Evolutionary conservation across 2,797 vertebrate species (phyloP), one percentile per base, ranked within the genome.

Genomic region (Sebastiscus albofasciatus): DNA sequence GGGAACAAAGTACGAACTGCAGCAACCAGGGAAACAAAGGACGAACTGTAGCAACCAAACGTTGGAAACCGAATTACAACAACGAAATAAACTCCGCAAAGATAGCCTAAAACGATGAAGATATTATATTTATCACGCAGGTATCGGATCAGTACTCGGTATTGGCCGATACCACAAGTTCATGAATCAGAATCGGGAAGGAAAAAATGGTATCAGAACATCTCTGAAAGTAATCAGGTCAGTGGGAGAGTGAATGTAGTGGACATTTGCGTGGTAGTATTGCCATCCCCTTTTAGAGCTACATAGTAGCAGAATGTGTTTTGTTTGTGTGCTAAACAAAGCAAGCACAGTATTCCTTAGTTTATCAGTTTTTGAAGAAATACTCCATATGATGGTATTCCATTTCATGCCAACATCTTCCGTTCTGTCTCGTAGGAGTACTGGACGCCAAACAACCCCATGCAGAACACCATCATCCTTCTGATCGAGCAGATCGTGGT

Each of bases 371-470:
- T n/a, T 34, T 6, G 1, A 58, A 24, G 4, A 12, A 69, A 29
- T 29, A 22, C 4, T 67, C 2, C 1, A 18, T 22, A 7, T 65
- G 26, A 71, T 70, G 11, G 7, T 59, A 8, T 58, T 80, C 0
- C 16, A 64, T 58, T 72, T 26, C 8, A 64, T 67, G n/a, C 9
- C 24, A 33, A 68, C 39, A 39, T 77, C 8, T 64, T 72, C 1
- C 82, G 24, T 54, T 85, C 26, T 79, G 68, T 84, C 54, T 29
- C 90, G 0, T 79, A 99, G 98, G 99, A 99, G 87, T 99, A 99
- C 92, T 99, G 99, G 99, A 98, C 99, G 27, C 98, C 98, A 79
- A 99, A 99, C 94, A 99, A 98, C 83, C 98, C 98, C 18, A 99
- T 99, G 92, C 99, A 99, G 95, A 99, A 98, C 94, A 99, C 99